A percentile compares a stretch with the other conserved stretches of the same genome.
These are phyloP conservation scores for Hyposoter didymator DNA, from an alignment of 2,888 invertebrate species.

Conservation along the genomic window DNA sequence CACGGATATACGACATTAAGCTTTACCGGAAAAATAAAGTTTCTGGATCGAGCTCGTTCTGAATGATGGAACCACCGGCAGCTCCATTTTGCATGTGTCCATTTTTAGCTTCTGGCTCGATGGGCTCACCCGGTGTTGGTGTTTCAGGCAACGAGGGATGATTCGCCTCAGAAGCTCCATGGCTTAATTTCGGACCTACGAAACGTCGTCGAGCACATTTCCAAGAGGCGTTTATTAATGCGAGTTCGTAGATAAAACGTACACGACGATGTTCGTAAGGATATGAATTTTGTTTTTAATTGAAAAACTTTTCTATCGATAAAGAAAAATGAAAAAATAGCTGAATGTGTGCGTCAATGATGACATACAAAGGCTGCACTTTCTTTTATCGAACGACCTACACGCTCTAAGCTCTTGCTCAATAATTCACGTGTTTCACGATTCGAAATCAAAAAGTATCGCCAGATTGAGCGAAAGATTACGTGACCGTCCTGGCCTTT, in stretches of 20 bases:
- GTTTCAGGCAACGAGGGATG: slow-evolving; percentile 76
- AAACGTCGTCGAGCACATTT: not conserved
- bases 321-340: not conserved
- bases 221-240: not conserved
- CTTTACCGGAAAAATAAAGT: slow-evolving; percentile 81
- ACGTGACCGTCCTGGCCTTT: slow-evolving; percentile 1
- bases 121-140: slow-evolving; percentile 76
- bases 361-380: not conserved
- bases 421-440: slow-evolving; percentile 32
- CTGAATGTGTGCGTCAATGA: not conserved
- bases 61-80: slow-evolving; percentile 66
- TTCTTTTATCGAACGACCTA: not conserved
- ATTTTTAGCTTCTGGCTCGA: slow-evolving; percentile 72
- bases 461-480: slow-evolving; percentile 26
- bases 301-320: not conserved
- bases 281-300: too few relatives aligned
- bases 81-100: slow-evolving; percentile 68
- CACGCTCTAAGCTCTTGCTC: slow-evolving; percentile 1
- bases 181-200: slow-evolving; percentile 79
- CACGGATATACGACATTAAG: not conserved
- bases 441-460: slow-evolving; percentile 15
- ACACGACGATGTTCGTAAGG: not conserved
- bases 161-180: slow-evolving; percentile 73
- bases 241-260: not conserved
- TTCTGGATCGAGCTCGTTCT: slow-evolving; percentile 77